Conservation (phyloP, 64 coral and sea anemone species). For the Orbicella faveolata region DNA sequence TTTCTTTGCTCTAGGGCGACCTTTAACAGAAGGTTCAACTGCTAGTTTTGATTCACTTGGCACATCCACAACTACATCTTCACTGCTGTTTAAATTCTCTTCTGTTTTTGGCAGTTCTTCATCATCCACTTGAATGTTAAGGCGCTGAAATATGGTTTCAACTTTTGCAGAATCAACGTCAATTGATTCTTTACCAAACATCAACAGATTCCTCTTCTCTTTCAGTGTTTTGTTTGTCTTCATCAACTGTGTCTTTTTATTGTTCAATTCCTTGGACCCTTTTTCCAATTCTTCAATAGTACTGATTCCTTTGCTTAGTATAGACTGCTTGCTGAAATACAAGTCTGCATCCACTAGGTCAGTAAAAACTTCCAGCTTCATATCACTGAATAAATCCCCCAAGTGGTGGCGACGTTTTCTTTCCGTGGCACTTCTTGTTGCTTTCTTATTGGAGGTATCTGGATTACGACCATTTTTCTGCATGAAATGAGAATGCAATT, state of each 20-base stretch:
- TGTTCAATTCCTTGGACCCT: conserved; percentile 19
- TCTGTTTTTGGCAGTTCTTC: background rate
- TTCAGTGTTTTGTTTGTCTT: conserved; percentile 53
- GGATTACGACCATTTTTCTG: conserved; percentile 48
- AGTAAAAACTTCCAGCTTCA: conserved; percentile 71
- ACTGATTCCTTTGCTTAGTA: conserved; percentile 71
- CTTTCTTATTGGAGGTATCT: conserved; percentile 50
- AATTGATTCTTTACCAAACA: conserved; percentile 38
- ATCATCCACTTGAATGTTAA: conserved; percentile 11
- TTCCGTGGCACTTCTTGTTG: conserved; percentile 78
- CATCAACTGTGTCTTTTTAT: conserved; percentile 22
- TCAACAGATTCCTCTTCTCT: conserved; percentile 30
- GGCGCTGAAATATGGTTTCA: conserved; percentile 26
- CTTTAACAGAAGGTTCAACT: conserved; percentile 19
- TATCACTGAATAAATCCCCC: conserved; percentile 68
- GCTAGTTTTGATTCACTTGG: background rate
- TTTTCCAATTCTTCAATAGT: conserved; percentile 27
- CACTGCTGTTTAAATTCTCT: background rate
- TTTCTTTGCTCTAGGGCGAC: conserved; percentile 33
- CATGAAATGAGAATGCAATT: background rate
- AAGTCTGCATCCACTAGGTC: conserved; percentile 50
- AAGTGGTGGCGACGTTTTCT: conserved; percentile 73
- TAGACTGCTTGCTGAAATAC: conserved; percentile 86
- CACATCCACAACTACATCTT: background rate
- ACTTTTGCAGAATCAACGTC: conserved; percentile 30